Conservation (phyloP, 2,113 vertebrate species). For the Clarias macrocephalus region DNA sequence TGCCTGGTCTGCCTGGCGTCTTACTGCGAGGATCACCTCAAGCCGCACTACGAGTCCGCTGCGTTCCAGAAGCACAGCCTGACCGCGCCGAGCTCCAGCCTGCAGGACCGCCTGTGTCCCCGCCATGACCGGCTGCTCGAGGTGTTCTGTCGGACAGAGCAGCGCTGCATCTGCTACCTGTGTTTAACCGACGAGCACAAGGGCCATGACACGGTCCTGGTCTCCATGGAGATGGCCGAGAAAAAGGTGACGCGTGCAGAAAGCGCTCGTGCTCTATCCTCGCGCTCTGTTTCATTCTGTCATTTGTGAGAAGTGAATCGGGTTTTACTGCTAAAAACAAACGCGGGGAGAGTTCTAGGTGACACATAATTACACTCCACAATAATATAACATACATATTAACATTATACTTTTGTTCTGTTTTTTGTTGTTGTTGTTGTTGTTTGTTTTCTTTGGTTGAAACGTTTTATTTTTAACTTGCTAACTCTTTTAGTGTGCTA, state of each 20-base stretch:
- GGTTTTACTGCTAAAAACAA: no score
- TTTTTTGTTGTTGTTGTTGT: no score
- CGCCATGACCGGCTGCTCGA: constrained; percentile 75
- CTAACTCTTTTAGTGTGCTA: no score
- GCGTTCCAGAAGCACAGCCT: constrained; percentile 92
- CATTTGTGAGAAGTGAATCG: background rate
- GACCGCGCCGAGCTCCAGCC: constrained; percentile 68
- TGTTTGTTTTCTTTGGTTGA: no score
- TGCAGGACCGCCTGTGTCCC: constrained; percentile 70
- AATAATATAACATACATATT: background rate
- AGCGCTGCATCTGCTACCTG: constrained; percentile 72
- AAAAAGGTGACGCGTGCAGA: constrained; percentile 63
- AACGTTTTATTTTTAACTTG: background rate
- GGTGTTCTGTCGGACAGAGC: constrained; percentile 74
- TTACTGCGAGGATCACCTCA: constrained; percentile 90
- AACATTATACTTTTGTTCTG: background rate
- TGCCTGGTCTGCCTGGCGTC: constrained; percentile 93
- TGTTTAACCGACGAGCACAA: constrained; percentile 75
- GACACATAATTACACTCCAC: background rate
- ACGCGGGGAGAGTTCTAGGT: accelerated
- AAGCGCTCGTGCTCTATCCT: background rate
- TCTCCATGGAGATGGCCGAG: constrained; percentile 60
- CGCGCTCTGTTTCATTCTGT: background rate
- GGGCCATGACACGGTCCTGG: constrained; percentile 73
- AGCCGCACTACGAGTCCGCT: constrained; percentile 88